phyloP scores from a whole-genome alignment of 2,113 vertebrate species.

The Protobothrops flavoviridis region DNA sequence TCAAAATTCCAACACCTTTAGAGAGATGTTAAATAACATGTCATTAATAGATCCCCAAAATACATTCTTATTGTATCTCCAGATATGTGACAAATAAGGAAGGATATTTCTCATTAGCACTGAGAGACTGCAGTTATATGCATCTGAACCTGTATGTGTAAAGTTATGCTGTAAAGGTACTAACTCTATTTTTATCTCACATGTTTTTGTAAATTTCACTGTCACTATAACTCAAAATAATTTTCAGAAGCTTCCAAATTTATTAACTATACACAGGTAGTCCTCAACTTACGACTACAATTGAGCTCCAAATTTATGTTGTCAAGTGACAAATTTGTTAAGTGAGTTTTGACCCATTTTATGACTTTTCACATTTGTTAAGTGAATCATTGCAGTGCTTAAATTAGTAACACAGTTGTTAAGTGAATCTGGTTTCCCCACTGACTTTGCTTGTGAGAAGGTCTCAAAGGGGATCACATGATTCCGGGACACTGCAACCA shows the following conservation, averaged over 20 bases:
- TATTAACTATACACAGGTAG: background rate
- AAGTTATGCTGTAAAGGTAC: background rate
- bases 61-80: background rate
- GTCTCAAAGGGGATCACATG: too few relatives aligned
- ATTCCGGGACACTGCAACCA: too few relatives aligned
- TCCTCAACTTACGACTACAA: too few relatives aligned
- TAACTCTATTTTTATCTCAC: slow-evolving; percentile 12
- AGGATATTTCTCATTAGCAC: slow-evolving; percentile 2
- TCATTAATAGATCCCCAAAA: background rate
- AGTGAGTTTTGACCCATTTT: too few relatives aligned
- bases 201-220: background rate
- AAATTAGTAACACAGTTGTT: too few relatives aligned
- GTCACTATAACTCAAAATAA: background rate
- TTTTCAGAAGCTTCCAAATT: slow-evolving; percentile 13
- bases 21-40: background rate
- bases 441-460: too few relatives aligned
- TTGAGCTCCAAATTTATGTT: too few relatives aligned
- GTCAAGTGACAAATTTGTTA: too few relatives aligned
- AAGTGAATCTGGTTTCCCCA: too few relatives aligned
- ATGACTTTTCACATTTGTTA: too few relatives aligned
- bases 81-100: background rate
- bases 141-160: background rate
- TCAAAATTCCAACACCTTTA: background rate
- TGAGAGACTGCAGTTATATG: background rate
- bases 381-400: too few relatives aligned